These are phyloP conservation scores for Panthera tigris DNA, from an alignment of 2,113 vertebrate genomes.

Conservation along the genomic window DNA sequence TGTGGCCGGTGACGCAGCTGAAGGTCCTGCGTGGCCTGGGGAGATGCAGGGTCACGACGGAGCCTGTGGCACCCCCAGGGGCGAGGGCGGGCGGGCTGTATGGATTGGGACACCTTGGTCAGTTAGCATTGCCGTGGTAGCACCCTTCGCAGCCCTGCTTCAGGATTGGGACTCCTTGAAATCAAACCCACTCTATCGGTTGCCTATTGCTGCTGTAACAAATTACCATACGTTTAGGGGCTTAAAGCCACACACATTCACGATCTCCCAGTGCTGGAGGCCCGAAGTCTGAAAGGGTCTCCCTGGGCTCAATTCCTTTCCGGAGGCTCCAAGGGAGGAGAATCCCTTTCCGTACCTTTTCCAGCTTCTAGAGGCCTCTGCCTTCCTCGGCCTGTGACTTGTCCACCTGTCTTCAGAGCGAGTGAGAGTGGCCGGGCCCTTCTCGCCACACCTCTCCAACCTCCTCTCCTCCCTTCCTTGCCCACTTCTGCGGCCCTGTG, in stretches of 20 bases:
- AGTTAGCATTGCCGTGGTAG: accelerated
- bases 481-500: background rate
- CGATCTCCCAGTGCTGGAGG: background rate
- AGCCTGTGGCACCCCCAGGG: background rate
- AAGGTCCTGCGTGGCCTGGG: background rate
- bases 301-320: background rate
- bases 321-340: background rate
- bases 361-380: background rate
- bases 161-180: background rate
- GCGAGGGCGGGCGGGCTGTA: accelerated
- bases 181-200: accelerated
- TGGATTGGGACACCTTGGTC: background rate
- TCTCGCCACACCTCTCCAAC: accelerated
- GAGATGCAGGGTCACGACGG: background rate
- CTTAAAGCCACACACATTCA: accelerated
- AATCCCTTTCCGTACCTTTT: background rate
- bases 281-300: background rate
- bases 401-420: background rate
- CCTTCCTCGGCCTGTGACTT: background rate
- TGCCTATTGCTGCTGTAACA: background rate
- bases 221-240: background rate
- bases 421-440: accelerated
- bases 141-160: background rate
- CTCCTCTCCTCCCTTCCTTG: background rate
- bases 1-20: background rate